phyloP scores from a whole-genome alignment of 2,888 invertebrate species.

The Campaea margaritaria region DNA sequence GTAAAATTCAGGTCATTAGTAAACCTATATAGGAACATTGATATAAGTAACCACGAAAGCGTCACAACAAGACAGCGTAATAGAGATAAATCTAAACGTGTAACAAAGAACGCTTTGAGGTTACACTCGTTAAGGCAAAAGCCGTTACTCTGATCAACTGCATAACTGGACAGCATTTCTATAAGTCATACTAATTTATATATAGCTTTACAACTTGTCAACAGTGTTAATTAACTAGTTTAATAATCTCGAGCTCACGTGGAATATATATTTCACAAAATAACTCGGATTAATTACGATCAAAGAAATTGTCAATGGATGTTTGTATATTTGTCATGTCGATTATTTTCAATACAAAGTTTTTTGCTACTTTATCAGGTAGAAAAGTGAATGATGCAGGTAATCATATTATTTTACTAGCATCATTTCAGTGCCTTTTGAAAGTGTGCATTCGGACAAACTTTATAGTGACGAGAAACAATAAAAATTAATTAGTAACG shows the following conservation, averaged over 20 bases:
- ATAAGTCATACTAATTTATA: neutral
- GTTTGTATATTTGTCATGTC: too few relatives aligned
- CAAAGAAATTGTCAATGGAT: too few relatives aligned
- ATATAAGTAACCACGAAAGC: neutral
- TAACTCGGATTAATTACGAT: too few relatives aligned
- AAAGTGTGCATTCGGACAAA: constrained; percentile 37
- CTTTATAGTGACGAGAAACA: constrained; percentile 40
- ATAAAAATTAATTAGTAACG: constrained; percentile 42
- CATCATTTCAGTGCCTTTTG: constrained; percentile 20
- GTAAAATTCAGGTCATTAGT: too few relatives aligned
- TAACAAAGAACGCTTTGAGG: constrained; percentile 3
- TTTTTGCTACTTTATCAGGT: neutral
- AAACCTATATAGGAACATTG: neutral
- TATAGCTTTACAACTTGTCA: neutral
- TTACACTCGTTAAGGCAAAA: neutral
- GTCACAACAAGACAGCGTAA: neutral
- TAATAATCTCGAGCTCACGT: neutral
- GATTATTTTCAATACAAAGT: too few relatives aligned
- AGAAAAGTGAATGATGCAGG: constrained; percentile 16
- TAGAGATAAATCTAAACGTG: neutral
- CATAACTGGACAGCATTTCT: neutral
- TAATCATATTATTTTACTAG: constrained; percentile 17
- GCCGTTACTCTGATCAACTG: constrained; percentile 6
- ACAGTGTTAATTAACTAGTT: neutral
- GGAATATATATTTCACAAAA: neutral